Evolutionary conservation across 2,888 invertebrate genomes (phyloP).

Genomic region (Willowsia nigromaculata): DNA sequence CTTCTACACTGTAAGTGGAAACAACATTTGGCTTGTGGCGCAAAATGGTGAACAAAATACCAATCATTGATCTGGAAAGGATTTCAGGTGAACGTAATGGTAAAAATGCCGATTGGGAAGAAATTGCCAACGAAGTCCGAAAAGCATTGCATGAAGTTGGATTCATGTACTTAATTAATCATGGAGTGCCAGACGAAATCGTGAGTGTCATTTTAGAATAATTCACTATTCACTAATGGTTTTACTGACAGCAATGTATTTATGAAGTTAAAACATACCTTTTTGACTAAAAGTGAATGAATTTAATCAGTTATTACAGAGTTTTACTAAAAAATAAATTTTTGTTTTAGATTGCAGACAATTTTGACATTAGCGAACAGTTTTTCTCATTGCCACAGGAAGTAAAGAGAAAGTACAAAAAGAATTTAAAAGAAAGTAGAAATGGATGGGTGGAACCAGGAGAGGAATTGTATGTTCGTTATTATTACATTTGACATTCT

Average conservation of each 20-base stretch:
- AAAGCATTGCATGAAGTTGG: conserved; percentile 73
- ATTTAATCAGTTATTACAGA: too few relatives aligned
- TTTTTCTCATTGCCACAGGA: conserved; percentile 86
- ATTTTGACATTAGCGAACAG: conserved; percentile 84
- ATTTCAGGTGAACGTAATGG: neutral
- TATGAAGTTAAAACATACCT: too few relatives aligned
- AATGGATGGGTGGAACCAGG: conserved; percentile 87
- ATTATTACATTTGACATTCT: neutral
- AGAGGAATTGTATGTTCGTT: conserved; percentile 80
- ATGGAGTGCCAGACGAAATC: conserved; percentile 88
- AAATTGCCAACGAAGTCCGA: conserved; percentile 53
- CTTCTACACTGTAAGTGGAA: too few relatives aligned
- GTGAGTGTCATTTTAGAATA: conserved; percentile 80
- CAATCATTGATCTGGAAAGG: conserved; percentile 51
- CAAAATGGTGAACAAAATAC: conserved; percentile 41
- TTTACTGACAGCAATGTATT: too few relatives aligned
- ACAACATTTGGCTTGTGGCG: too few relatives aligned
- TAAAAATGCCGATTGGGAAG: conserved; percentile 37
- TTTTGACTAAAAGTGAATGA: too few relatives aligned
- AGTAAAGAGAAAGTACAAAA: conserved; percentile 85
- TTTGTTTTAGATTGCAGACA: conserved; percentile 53
- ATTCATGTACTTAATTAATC: conserved; percentile 84
- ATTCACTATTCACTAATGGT: neutral
- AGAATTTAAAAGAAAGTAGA: conserved; percentile 80
- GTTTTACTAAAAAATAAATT: too few relatives aligned